Conservation (phyloP, 2,113 vertebrate genomes). For the Cranoglanis bouderius region DNA sequence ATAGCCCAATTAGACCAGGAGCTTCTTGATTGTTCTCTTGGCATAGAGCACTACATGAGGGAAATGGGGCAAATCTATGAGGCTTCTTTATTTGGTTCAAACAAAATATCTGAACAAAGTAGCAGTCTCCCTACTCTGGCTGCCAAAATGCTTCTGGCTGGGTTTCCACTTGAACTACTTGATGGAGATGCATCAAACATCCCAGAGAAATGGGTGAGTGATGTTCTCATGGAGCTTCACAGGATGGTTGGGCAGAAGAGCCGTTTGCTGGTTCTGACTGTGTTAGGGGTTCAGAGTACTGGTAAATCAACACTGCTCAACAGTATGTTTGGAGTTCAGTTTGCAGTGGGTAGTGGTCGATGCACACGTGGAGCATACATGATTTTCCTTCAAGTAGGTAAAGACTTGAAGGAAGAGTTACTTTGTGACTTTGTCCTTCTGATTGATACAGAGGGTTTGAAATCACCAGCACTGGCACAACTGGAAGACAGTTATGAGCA, state of each 20-base stretch:
- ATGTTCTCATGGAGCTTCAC: slow-evolving; percentile 63
- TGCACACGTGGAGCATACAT: slow-evolving; percentile 73
- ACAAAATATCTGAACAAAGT: background rate
- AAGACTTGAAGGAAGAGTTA: slow-evolving; percentile 42
- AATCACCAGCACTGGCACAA: too few species aligned
- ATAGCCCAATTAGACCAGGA: slow-evolving; percentile 54
- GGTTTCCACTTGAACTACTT: slow-evolving; percentile 66
- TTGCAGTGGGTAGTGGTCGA: slow-evolving; percentile 72
- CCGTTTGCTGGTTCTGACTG: slow-evolving; percentile 59
- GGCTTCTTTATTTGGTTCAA: background rate
- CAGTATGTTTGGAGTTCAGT: slow-evolving; percentile 82
- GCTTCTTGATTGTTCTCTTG: slow-evolving; percentile 59
- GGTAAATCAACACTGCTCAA: slow-evolving; percentile 81
- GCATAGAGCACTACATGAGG: too few species aligned
- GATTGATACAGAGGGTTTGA: too few species aligned
- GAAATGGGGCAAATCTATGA: slow-evolving; percentile 67
- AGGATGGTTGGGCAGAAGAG: slow-evolving; percentile 44
- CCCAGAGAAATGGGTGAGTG: slow-evolving; percentile 60
- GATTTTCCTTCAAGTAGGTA: slow-evolving; percentile 55
- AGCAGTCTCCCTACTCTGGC: slow-evolving; percentile 50
- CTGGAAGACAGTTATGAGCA: slow-evolving; percentile 61
- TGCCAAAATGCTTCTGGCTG: slow-evolving; percentile 65
- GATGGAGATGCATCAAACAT: slow-evolving; percentile 68
- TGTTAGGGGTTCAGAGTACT: slow-evolving; percentile 68
- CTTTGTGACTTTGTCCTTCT: slow-evolving; percentile 50